A percentile compares a stretch with the other conserved stretches of the same genome.
phyloP scores from a whole-genome alignment of 2,113 vertebrate species.

The Ptychochromis oligacanthus region DNA sequence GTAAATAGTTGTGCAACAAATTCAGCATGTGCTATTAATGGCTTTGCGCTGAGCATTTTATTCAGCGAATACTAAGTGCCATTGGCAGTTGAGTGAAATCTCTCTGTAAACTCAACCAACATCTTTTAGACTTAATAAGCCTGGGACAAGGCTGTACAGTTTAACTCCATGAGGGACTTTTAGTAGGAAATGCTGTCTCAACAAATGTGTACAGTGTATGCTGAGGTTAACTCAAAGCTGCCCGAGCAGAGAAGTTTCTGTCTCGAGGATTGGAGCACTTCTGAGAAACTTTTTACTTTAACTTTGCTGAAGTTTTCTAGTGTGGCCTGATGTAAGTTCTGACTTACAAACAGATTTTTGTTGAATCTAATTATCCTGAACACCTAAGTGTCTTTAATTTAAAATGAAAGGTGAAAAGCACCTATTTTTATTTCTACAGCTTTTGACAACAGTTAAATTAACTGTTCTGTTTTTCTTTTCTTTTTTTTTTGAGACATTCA shows the following conservation, averaged over 20 bases:
- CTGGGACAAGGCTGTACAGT: constrained; percentile 53
- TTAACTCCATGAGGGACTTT: constrained; percentile 33
- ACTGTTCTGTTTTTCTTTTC: not conserved
- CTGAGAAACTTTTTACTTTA: constrained; percentile 36
- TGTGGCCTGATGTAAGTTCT: not conserved
- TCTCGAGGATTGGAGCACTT: not conserved
- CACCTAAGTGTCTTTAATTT: not conserved
- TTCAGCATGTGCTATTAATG: constrained; percentile 62
- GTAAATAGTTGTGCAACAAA: constrained; percentile 72
- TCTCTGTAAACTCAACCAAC: constrained; percentile 53
- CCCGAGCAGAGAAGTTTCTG: not conserved
- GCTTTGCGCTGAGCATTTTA: constrained; percentile 50
- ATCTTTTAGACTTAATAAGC: constrained; percentile 57
- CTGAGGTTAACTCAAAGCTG: constrained; percentile 11
- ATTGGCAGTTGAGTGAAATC: constrained; percentile 65
- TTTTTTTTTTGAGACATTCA: not conserved
- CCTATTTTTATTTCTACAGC: not conserved
- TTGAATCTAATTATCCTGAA: not conserved
- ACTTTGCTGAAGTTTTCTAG: not conserved
- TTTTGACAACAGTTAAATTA: not conserved
- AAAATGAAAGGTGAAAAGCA: not conserved
- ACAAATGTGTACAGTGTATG: constrained; percentile 36
- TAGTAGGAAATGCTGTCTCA: constrained; percentile 41
- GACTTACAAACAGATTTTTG: not conserved
- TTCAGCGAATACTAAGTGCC: constrained; percentile 67